Base-by-base conservation (phyloP, 2,113 vertebrate genomes). In the Columba janthina region DNA sequence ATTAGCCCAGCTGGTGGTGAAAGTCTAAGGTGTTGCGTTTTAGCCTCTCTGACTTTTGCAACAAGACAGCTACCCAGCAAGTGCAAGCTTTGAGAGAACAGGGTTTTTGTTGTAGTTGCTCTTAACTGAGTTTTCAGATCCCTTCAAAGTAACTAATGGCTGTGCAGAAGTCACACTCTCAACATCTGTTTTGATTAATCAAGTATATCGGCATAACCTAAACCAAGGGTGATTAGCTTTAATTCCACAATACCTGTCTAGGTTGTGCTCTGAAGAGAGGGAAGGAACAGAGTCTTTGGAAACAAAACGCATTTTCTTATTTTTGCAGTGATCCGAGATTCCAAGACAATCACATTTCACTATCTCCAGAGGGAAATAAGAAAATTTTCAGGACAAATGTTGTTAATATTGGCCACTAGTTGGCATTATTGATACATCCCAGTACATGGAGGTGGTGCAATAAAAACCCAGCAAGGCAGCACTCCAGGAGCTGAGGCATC, bases 381-480 rank as follows among this genome's bases (percentile, higher is more conserved):
- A 40, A 44, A 56, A 22, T 5, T 79, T 93, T 72, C 31, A 15
- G 84, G 84, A 38, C 28, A 56, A 76, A 74, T 29, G 46, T 18
- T 91, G 73, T 77, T 79, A 34, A 54, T 36, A 5, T 7, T 8
- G 60, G 90, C 91, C 94, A 4, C 96, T 96, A 96, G 95, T 40
- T 83, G 96, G 92, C 96, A 96, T 94, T 85, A 92, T 74, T 89
- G 94, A 87, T 76, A 38, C 87, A 73, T 25, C 28, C 50, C 65
- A 32, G 83, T 4, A 38, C 53, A 42, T 2, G 32, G 57, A 54
- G 38, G 15, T 11, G 50, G 19, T 31, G 85, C 36, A 32, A 28
- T 21, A 32, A 60, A 89, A 36, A 15, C 46, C 36, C 1, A 21
- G n/a, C 19, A 64, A 60, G 61, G 34, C 73, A 32, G 48, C 0